phyloP scores from a whole-genome alignment of 2,797 vertebrate species.

The Gouania willdenowi region DNA sequence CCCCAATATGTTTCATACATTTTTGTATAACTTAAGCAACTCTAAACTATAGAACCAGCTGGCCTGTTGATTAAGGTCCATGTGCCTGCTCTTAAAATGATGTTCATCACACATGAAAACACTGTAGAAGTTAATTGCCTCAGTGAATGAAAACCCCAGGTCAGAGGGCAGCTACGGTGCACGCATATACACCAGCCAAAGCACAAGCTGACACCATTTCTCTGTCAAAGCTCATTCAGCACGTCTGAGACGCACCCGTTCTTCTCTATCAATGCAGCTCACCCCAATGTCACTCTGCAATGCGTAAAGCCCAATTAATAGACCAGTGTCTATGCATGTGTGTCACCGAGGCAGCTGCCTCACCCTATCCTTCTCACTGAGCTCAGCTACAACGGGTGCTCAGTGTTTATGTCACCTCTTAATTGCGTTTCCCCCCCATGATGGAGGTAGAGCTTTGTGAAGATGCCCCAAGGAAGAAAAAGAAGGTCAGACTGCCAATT shows the following conservation, averaged over 20 bases:
- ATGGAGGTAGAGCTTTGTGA: constrained; percentile 68
- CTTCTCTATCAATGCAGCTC: constrained; percentile 29
- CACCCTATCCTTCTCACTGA: constrained; percentile 37
- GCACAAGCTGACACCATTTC: constrained; percentile 34
- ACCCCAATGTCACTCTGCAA: constrained; percentile 46
- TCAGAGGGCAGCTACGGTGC: constrained; percentile 27
- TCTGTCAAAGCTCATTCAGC: constrained; percentile 37
- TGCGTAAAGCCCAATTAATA: constrained; percentile 64
- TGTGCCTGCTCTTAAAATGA: neutral
- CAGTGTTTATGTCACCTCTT: constrained; percentile 77
- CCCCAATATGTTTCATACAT: too few relatives aligned
- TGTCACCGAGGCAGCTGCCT: constrained; percentile 57
- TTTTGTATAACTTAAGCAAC: too few relatives aligned
- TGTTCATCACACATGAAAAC: constrained; percentile 1
- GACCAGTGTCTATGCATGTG: constrained; percentile 47
- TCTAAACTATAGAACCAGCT: too few relatives aligned
- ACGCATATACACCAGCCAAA: constrained; percentile 17
- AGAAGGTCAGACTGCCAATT: constrained; percentile 77
- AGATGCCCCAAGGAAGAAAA: constrained; percentile 67
- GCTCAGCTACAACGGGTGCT: constrained; percentile 63
- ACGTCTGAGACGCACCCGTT: constrained; percentile 20
- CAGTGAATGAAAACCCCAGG: constrained; percentile 45
- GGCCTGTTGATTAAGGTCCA: neutral
- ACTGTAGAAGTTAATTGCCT: constrained; percentile 28
- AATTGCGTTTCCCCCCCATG: constrained; percentile 68